Evolutionary conservation across 1,140 invertebrate genomes (phyloP).

Genomic region (Rhyzopertha dominica): DNA sequence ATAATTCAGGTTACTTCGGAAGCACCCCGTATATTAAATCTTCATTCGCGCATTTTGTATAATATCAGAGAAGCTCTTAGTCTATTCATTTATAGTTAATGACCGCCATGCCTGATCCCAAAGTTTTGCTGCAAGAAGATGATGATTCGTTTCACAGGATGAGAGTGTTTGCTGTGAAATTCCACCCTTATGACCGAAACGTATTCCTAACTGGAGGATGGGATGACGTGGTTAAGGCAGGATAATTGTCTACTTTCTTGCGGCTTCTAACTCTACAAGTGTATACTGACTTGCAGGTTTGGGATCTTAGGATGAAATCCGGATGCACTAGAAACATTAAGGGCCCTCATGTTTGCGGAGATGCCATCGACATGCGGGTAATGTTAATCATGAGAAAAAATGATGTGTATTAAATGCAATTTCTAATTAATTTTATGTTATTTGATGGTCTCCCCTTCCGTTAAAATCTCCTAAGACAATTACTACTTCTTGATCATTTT

Average conservation of each 20-base stretch:
- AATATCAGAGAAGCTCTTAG: too few relatives aligned
- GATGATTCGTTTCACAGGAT: conserved; percentile 36
- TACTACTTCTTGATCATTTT: too few relatives aligned
- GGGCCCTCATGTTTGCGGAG: conserved; percentile 42
- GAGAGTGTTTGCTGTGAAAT: conserved; percentile 40
- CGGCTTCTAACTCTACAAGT: background rate
- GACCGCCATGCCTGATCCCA: background rate
- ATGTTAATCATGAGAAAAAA: conserved; percentile 4
- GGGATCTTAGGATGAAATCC: conserved; percentile 33
- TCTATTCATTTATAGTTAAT: too few relatives aligned
- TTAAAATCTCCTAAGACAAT: too few relatives aligned
- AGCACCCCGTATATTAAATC: too few relatives aligned
- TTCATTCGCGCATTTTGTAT: too few relatives aligned
- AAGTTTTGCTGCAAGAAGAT: conserved; percentile 20
- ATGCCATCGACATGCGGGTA: conserved; percentile 40
- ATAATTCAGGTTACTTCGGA: too few relatives aligned
- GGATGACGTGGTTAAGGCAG: conserved; percentile 41
- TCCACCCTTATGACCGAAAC: conserved; percentile 31
- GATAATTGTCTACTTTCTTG: background rate
- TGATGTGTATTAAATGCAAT: background rate
- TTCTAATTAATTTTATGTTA: too few relatives aligned
- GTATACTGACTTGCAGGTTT: conserved; percentile 31
- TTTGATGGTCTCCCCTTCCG: too few relatives aligned
- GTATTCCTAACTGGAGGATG: conserved; percentile 42
- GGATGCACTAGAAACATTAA: conserved; percentile 34